Evolutionary conservation across 1,140 invertebrate genomes (phyloP).

Genomic region (Amyelois transitella): DNA sequence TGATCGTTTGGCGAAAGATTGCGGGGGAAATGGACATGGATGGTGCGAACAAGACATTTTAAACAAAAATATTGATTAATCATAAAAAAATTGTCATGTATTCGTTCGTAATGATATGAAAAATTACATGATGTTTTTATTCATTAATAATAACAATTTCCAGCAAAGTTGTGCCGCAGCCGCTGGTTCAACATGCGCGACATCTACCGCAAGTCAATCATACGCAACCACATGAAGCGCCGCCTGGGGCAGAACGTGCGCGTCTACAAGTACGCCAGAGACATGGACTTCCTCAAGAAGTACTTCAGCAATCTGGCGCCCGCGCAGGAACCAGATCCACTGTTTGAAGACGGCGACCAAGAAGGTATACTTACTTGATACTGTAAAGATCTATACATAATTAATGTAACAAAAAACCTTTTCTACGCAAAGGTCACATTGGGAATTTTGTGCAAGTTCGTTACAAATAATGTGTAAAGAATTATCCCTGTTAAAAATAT

Average conservation of each 20-base stretch:
- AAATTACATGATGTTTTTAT: too few species aligned
- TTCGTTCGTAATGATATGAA: too few species aligned
- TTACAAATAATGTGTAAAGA: too few species aligned
- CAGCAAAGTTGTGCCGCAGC: conserved; percentile 1
- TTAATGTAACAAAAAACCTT: too few species aligned
- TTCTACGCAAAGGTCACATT: too few species aligned
- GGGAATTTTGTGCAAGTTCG: too few species aligned
- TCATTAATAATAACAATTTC: too few species aligned
- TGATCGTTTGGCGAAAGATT: not conserved
- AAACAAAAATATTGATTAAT: too few species aligned
- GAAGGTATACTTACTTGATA: not conserved
- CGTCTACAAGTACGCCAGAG: conserved; percentile 3
- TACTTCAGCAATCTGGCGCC: not conserved
- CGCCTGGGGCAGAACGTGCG: not conserved
- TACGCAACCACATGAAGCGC: not conserved
- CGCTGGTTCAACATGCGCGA: conserved; percentile 12
- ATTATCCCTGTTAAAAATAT: too few species aligned
- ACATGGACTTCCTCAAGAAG: not conserved
- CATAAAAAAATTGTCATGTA: too few species aligned
- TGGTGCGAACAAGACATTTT: too few species aligned
- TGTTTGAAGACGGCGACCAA: not conserved
- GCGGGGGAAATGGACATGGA: not conserved
- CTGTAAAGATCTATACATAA: not conserved
- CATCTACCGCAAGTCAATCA: conserved; percentile 8
- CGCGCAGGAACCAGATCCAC: not conserved